Conservation (phyloP, 2,888 invertebrate genomes). For the Drosophila infuscata region DNA sequence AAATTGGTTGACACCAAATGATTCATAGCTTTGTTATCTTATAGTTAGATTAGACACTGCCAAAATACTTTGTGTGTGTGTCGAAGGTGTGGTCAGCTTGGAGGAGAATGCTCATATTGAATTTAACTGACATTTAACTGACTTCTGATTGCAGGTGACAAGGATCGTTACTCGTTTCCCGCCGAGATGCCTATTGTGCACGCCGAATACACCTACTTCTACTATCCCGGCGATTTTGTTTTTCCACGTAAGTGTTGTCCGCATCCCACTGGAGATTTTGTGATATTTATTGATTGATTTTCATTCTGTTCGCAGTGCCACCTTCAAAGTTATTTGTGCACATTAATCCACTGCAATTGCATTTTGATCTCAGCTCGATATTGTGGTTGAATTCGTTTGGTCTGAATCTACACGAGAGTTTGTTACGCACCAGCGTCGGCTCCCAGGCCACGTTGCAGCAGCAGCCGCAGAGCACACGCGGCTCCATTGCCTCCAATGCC, state of each 20-base stretch:
- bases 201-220: slow-evolving; percentile 97
- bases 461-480: slow-evolving; percentile 47
- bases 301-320: slow-evolving; percentile 90
- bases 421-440: slow-evolving; percentile 86
- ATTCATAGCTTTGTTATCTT: slow-evolving; percentile 12
- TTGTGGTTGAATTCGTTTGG: slow-evolving; percentile 98
- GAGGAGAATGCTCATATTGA: not conserved
- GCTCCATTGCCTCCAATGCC: slow-evolving; percentile 60
- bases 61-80: slow-evolving; percentile 12
- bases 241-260: slow-evolving; percentile 91
- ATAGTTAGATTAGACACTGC: slow-evolving; percentile 4
- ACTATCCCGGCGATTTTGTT: slow-evolving; percentile 95
- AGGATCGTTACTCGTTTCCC: slow-evolving; percentile 93
- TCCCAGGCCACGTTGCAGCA: slow-evolving; percentile 61
- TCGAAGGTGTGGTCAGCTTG: slow-evolving; percentile 2
- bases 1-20: not conserved
- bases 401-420: slow-evolving; percentile 93
- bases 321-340: slow-evolving; percentile 96
- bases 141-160: slow-evolving; percentile 87
- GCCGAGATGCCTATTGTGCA: slow-evolving; percentile 96
- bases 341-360: slow-evolving; percentile 94
- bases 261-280: not conserved
- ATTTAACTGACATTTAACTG: slow-evolving; percentile 11
- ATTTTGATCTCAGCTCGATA: slow-evolving; percentile 94
- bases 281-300: not conserved